phyloP scores from a whole-genome alignment of 37 sponge, comb jelly and placozoan genomes.

The Ianthella basta region DNA sequence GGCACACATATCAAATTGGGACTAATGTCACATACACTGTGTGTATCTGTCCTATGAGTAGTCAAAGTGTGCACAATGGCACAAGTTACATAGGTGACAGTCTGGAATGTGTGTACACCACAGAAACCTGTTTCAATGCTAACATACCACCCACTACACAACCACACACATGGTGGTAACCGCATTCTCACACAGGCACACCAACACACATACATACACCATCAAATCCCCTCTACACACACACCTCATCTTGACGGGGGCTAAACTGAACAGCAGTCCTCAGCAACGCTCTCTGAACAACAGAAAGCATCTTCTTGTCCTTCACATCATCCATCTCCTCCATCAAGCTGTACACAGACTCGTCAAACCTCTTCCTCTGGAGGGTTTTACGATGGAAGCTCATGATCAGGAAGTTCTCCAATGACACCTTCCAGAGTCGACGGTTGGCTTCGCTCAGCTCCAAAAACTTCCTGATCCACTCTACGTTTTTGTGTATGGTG shows the following conservation, averaged over 20 bases:
- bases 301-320: not conserved
- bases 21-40: no score
- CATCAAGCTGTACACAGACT: constrained; percentile 1
- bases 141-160: not conserved
- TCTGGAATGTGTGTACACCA: no score
- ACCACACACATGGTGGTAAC: not conserved
- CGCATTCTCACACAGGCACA: constrained; percentile 9
- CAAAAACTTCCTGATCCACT: not conserved
- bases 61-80: no score
- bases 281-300: not conserved
- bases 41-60: no score
- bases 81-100: no score
- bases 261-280: not conserved
- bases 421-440: not conserved
- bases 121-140: no score
- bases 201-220: not conserved
- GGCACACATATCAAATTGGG: no score
- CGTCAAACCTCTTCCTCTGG: not conserved
- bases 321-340: not conserved
- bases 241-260: constrained; percentile 14
- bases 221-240: not conserved
- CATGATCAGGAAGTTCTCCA: constrained; percentile 14
- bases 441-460: not conserved
- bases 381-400: not conserved
- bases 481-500: not conserved